Base-by-base conservation (phyloP, 1,140 invertebrate genomes). In the Macrostomum lignano region DNA sequence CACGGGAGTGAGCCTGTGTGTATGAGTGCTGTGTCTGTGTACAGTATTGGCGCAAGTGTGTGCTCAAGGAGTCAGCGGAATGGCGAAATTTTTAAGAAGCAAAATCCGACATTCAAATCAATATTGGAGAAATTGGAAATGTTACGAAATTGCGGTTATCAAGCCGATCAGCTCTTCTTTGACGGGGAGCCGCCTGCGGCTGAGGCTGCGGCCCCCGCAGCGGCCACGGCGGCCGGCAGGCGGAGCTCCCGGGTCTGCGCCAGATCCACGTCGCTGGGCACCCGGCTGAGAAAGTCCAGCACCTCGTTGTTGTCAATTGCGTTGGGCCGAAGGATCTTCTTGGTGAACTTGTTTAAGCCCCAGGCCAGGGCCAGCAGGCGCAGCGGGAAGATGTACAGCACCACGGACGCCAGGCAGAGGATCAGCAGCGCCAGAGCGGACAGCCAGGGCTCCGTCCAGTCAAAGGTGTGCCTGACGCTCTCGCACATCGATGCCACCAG, bases 231-330 rank as follows among this genome's bases (percentile, higher is more conserved):
- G 2, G 11, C 21, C 3, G 20, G 7, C 14, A 20, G 11, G 10
- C 32, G 11, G 10, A 17, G 11, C 9, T 33, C 21, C 1, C 32
- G 17, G 14, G n/a, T n/a, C n/a, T 71, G 52, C n/a, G n/a, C 54
- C 40, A 81, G 62, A 56, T 73, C 71, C 50, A 79, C 74, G 48
- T 84, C 73, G 49, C 82, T 76, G 17, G 81, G 81, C 35, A 91
- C 76, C 40, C 82, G 63, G 0, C 76, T 79, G 31, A 91, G 59
- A 41, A 88, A 68, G 60, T 91, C 81, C 35, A 88, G 55, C n/a
- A 88, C 54, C 65, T 91, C 82, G 55, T 91, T 88, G 51, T 88
- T 88, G 6, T 76, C 74, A 51, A 84, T 72, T 9, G 74, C 72
- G 52, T 84, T 70, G n/a, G 81, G 81, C 39, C 77, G 61, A 17